These are phyloP conservation scores for Ptilorrhoa leucosticta DNA, from an alignment of 2,113 vertebrate genomes.

Conservation along the genomic window DNA sequence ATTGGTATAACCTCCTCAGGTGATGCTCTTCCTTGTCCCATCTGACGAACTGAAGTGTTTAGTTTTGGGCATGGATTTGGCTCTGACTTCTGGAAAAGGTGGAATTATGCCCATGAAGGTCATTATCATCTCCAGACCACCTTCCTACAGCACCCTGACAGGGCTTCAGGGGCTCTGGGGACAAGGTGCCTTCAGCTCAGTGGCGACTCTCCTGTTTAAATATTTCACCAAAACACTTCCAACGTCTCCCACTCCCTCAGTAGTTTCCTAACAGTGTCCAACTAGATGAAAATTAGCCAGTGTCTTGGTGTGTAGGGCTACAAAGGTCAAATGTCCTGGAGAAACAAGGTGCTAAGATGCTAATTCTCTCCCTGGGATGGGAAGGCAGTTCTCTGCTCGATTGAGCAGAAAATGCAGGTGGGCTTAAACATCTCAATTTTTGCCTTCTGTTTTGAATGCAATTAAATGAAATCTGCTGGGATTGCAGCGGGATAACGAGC, in stretches of 20 bases:
- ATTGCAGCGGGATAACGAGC: not conserved
- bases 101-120: not conserved
- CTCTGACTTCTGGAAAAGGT: not conserved
- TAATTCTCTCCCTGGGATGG: not conserved
- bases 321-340: slow-evolving; percentile 29
- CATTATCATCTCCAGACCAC: not conserved
- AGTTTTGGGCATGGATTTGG: not conserved
- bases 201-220: not conserved
- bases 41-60: not conserved
- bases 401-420: slow-evolving; percentile 36
- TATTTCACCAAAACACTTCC: not conserved
- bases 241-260: not conserved
- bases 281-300: slow-evolving; percentile 48
- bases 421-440: not conserved
- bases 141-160: fast-evolving
- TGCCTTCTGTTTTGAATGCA: not conserved
- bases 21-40: not conserved
- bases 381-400: not conserved
- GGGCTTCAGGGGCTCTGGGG: not conserved
- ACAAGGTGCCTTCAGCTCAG: not conserved
- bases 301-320: not conserved
- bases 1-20: not conserved
- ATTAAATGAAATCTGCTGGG: not conserved
- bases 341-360: slow-evolving; percentile 32
- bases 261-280: not conserved